Percentiles rank a stretch among this genome's conserved stretches.
Evolutionary conservation across 2,113 vertebrate genomes (phyloP).

Genomic region (Dicrurus megarhynchus): DNA sequence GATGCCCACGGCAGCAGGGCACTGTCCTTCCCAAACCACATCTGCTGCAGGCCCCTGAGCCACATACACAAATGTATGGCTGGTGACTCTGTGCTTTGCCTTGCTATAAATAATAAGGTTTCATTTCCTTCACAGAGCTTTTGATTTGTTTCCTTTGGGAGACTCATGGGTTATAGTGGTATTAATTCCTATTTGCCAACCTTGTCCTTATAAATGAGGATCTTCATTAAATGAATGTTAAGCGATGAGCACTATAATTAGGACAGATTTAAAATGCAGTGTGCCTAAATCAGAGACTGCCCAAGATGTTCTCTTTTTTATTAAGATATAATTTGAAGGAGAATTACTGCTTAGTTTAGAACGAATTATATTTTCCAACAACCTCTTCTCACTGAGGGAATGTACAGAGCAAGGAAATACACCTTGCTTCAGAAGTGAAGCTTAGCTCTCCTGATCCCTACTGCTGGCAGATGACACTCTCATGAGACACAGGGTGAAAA

Average conservation of each 20-base stretch:
- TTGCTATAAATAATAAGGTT: slow-evolving; percentile 28
- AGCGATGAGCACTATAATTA: slow-evolving; percentile 60
- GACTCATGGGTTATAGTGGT: slow-evolving; percentile 4
- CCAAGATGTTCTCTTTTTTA: slow-evolving; percentile 52
- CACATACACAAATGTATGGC: background rate
- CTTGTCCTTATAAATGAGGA: slow-evolving; percentile 56
- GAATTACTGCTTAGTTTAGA: background rate
- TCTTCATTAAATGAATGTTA: slow-evolving; percentile 64
- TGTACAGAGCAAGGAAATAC: background rate
- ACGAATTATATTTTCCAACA: background rate
- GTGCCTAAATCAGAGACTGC: slow-evolving; percentile 49
- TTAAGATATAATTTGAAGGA: slow-evolving; percentile 44
- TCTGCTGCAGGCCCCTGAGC: background rate
- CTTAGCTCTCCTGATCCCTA: background rate
- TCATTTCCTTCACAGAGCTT: slow-evolving; percentile 11
- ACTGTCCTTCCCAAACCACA: rapidly evolving
- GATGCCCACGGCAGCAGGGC: rapidly evolving
- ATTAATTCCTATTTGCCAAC: slow-evolving; percentile 63
- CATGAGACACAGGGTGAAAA: background rate
- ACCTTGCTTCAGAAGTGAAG: background rate
- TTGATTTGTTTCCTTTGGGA: slow-evolving; percentile 39
- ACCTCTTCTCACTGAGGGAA: background rate
- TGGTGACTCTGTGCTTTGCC: background rate
- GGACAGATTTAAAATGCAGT: slow-evolving; percentile 52
- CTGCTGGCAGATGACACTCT: background rate